phyloP scores from a whole-genome alignment of 2,888 invertebrate species.

The Cenopis cana region DNA sequence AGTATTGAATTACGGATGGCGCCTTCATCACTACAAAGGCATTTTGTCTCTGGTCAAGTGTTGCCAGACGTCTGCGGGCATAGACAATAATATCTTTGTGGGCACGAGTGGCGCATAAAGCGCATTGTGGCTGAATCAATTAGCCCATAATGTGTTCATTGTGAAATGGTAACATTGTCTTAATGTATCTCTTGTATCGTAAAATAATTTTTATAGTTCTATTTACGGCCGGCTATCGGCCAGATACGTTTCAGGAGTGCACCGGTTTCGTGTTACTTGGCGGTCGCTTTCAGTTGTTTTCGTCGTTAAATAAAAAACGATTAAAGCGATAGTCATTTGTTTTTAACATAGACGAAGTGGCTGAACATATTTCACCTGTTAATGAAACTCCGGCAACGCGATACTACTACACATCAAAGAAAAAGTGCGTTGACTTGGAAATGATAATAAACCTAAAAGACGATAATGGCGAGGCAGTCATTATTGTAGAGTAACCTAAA shows the following conservation, averaged over 20 bases:
- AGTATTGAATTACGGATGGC: conserved; percentile 80
- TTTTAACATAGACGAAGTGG: conserved; percentile 53
- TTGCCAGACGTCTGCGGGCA: conserved; percentile 80
- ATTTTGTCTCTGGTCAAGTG: conserved; percentile 84
- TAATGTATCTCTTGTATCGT: conserved; percentile 81
- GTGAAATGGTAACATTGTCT: conserved; percentile 82
- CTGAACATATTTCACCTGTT: conserved; percentile 68
- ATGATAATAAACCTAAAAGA: conserved; percentile 66
- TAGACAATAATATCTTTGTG: conserved; percentile 83
- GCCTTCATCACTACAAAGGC: conserved; percentile 81
- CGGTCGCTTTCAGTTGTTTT: conserved; percentile 60
- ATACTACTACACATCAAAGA: conserved; percentile 77
- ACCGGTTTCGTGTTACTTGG: conserved; percentile 70
- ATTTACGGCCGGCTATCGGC: conserved; percentile 79
- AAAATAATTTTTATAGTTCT: conserved; percentile 82
- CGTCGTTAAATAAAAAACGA: conserved; percentile 56
- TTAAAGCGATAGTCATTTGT: conserved; percentile 48
- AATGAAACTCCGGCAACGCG: conserved; percentile 52
- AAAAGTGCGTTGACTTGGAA: conserved; percentile 69
- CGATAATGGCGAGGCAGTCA: conserved; percentile 75
- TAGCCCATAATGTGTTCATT: conserved; percentile 82
- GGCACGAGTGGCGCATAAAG: conserved; percentile 71
- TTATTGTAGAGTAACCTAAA: conserved; percentile 81
- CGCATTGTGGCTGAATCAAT: conserved; percentile 82
- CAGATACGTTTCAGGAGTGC: conserved; percentile 79